These are phyloP conservation scores for Amorpha juglandis DNA, from an alignment of 2,888 invertebrate species.

Conservation along the genomic window DNA sequence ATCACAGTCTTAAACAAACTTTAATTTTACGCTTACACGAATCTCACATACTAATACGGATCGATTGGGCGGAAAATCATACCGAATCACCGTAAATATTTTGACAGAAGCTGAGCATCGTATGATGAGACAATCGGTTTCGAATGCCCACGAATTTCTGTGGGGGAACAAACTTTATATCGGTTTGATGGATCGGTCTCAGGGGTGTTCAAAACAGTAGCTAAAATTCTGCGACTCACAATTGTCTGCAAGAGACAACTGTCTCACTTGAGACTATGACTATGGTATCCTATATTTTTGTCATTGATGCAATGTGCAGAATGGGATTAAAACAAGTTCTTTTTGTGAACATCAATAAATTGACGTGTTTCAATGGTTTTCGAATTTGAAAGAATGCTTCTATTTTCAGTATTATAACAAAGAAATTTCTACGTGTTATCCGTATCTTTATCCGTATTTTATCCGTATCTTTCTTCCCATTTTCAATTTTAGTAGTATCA, in stretches of 20 bases:
- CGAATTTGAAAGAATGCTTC: neutral
- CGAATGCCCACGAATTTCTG: constrained; percentile 49
- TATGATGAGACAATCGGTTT: constrained; percentile 80
- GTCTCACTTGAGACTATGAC: constrained; percentile 46
- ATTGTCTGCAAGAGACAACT: constrained; percentile 52
- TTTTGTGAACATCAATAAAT: neutral
- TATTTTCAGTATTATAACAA: no score
- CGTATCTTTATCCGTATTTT: no score
- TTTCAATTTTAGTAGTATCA: no score
- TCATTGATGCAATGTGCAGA: constrained; percentile 1
- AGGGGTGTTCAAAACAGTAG: constrained; percentile 66
- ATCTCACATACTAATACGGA: constrained; percentile 63
- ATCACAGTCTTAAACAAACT: constrained; percentile 63
- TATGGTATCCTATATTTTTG: neutral
- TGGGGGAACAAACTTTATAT: constrained; percentile 70
- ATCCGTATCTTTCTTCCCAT: no score
- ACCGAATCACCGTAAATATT: constrained; percentile 77
- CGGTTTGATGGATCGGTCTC: constrained; percentile 79
- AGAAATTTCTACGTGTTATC: no score
- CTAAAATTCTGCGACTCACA: constrained; percentile 50
- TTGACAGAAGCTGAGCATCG: constrained; percentile 73
- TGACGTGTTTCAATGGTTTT: neutral
- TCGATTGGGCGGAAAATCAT: constrained; percentile 78
- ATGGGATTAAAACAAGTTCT: neutral
- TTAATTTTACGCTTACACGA: constrained; percentile 69